Percentiles rank a stretch among this genome's conserved stretches.
Conservation (phyloP, 2,797 vertebrate genomes). For the Artibeus lituratus region DNA sequence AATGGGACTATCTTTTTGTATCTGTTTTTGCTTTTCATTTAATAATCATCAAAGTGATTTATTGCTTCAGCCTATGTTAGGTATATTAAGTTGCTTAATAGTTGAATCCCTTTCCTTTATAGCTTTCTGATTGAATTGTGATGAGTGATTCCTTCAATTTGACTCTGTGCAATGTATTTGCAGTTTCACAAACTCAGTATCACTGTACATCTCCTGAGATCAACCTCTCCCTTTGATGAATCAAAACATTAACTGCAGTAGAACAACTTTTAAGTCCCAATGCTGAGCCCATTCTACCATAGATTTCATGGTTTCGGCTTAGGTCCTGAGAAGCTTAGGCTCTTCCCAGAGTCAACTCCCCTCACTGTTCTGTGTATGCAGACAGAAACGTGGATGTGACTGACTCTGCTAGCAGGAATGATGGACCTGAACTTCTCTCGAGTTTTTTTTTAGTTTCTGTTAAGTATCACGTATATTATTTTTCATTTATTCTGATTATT, state of each 20-base stretch:
- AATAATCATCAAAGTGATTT: conserved; percentile 56
- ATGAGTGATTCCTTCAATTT: conserved; percentile 32
- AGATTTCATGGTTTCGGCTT: neutral
- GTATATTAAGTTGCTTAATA: conserved; percentile 58
- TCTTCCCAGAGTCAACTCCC: neutral
- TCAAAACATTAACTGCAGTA: conserved; percentile 3
- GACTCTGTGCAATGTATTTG: neutral
- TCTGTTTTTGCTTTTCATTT: neutral
- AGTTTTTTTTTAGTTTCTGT: neutral
- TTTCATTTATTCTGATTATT: neutral
- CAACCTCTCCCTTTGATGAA: conserved; percentile 14
- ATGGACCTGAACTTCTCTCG: neutral
- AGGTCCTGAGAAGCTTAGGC: neutral
- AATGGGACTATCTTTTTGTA: neutral
- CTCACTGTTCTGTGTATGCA: neutral
- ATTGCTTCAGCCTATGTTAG: conserved; percentile 55
- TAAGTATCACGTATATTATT: neutral
- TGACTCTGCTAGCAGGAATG: neutral
- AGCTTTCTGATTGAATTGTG: conserved; percentile 44
- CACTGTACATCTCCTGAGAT: neutral
- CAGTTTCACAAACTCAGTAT: neutral
- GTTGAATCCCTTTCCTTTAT: conserved; percentile 46
- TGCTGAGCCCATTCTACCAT: neutral
- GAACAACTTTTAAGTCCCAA: neutral
- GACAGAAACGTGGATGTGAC: neutral